Base-by-base conservation (phyloP, 2,113 vertebrate genomes). In the Syngnathus scovelli region DNA sequence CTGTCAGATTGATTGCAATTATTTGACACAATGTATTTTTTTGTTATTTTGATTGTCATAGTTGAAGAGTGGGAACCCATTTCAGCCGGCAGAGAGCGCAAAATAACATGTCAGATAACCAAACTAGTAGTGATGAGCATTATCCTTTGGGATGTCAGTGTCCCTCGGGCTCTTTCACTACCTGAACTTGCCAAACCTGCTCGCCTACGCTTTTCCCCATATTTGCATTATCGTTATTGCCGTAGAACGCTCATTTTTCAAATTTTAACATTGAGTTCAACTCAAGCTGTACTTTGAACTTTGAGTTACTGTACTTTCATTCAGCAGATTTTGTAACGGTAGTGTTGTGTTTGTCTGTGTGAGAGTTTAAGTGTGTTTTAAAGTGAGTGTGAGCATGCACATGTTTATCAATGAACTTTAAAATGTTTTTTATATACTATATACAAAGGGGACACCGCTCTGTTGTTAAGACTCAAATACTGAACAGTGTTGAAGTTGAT, bases 181-280 rank as follows among this genome's bases (percentile, higher is more conserved):
- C 64, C 48, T 11, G 62, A 70, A 83, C 82, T 68, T 63, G 82
- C 69, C 71, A 33, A 38, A 78, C 84, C 68, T 37, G 82, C 74
- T 75, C 56, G 61, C 1, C 3, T 43, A 12, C 41, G 6, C 12
- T n/a, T 44, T 43, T 7, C 44, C 39, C 61, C n/a, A 44, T 6
- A n/a, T 23, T 7, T 62, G 6, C 11, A 43, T 27, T 44, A 21
- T 12, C n/a, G 49, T 21, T 1, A n/a, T 65, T 38, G 0, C 9
- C 19, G 54, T 61, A 4, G 19, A n/a, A 56, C 8, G 48, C 2
- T 41, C 2, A 3, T 7, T 38, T 39, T 16, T 16, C 11, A 16
- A 7, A 15, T 10, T 55, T 11, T 11, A 55, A 13, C 52, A 27
- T 55, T 55, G 11, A n/a, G n/a, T 55, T 55, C 9, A 10, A 10